phyloP scores from a whole-genome alignment of 2,797 vertebrate species.

The Luscinia luscinia region DNA sequence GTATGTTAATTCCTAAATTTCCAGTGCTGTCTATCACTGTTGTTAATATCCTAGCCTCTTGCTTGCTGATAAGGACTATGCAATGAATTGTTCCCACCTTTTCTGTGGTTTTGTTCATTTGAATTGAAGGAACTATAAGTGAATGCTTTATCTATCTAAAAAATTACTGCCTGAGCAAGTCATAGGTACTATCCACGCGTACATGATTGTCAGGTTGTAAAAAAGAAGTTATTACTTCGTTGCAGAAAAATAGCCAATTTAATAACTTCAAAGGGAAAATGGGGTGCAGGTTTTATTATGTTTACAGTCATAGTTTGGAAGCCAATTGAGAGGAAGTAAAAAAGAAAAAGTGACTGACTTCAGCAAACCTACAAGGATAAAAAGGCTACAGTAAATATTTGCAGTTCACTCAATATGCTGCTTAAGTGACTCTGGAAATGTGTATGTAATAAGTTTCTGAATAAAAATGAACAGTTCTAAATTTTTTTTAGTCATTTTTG shows the following conservation, averaged over 20 bases:
- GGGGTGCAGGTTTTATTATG: neutral
- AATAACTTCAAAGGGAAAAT: neutral
- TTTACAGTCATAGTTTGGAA: slow-evolving; percentile 30
- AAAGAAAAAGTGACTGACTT: neutral
- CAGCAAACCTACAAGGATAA: neutral
- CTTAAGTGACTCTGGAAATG: slow-evolving; percentile 21
- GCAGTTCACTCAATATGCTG: neutral
- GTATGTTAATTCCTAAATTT: neutral
- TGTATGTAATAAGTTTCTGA: neutral
- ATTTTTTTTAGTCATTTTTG: neutral
- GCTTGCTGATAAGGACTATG: neutral
- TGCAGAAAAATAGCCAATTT: neutral
- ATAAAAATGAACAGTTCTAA: slow-evolving; percentile 41
- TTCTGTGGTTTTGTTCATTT: neutral
- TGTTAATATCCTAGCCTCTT: neutral
- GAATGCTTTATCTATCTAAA: neutral
- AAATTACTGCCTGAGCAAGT: neutral
- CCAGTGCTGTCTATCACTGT: neutral
- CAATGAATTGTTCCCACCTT: neutral
- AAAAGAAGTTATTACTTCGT: neutral
- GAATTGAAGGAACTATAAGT: neutral
- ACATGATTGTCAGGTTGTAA: neutral
- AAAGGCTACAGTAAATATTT: neutral
- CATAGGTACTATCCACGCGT: neutral
- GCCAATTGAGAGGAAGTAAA: neutral